A percentile compares a stretch with the other conserved stretches of the same genome.
These are phyloP conservation scores for Chironomus tentans DNA, from an alignment of 2,888 invertebrate genomes.

Conservation along the genomic window DNA sequence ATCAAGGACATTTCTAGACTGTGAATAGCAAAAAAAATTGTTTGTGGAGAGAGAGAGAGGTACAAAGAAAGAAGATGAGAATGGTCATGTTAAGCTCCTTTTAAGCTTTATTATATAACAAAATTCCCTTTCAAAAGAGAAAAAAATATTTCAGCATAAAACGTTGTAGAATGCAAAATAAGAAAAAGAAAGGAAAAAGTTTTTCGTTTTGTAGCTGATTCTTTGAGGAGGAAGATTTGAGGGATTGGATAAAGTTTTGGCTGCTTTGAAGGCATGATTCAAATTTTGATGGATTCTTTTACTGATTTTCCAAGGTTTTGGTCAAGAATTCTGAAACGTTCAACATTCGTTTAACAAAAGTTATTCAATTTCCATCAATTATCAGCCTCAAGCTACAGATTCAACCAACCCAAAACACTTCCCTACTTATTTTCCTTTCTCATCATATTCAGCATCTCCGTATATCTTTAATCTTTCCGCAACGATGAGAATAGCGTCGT, in stretches of 20 bases:
- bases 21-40: too few relatives aligned
- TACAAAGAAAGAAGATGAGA: background rate
- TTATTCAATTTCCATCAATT: too few relatives aligned
- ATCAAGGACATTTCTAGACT: background rate
- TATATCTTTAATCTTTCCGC: conserved; percentile 2
- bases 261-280: too few relatives aligned
- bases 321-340: too few relatives aligned
- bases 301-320: too few relatives aligned
- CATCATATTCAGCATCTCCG: background rate
- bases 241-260: too few relatives aligned
- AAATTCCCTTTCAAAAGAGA: background rate
- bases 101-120: background rate
- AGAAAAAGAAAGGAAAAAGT: background rate
- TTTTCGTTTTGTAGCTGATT: background rate
- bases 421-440: background rate
- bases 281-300: too few relatives aligned
- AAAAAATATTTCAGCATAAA: background rate
- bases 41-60: background rate
- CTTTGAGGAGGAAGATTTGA: background rate
- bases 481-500: background rate
- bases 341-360: too few relatives aligned
- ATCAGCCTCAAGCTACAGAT: too few relatives aligned
- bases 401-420: too few relatives aligned
- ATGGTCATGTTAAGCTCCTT: background rate
- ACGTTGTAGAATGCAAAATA: too few relatives aligned